These are phyloP conservation scores for Conger conger DNA, from an alignment of 2,113 vertebrate genomes.

Conservation along the genomic window DNA sequence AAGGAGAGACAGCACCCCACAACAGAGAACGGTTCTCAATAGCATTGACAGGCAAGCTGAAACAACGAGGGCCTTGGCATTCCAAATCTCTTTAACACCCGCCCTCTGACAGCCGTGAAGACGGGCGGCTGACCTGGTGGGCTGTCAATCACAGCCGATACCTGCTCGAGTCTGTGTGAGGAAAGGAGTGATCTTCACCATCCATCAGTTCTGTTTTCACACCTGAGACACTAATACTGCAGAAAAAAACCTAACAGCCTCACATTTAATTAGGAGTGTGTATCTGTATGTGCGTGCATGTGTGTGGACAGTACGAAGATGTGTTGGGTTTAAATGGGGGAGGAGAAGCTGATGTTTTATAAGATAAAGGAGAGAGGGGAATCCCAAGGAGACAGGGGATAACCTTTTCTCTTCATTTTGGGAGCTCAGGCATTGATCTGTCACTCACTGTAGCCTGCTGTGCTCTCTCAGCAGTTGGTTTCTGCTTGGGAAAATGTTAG, in stretches of 20 bases:
- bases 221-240: constrained; percentile 67
- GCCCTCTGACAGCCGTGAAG: constrained; percentile 69
- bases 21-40: constrained; percentile 70
- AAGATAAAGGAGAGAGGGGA: constrained; percentile 64
- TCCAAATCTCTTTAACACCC: constrained; percentile 76
- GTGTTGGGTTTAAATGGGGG: constrained; percentile 71
- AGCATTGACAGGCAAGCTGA: constrained; percentile 73
- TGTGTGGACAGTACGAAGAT: neutral
- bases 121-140: constrained; percentile 72
- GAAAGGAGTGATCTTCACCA: constrained; percentile 3
- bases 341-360: constrained; percentile 46
- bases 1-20: constrained; percentile 46
- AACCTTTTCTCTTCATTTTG: constrained; percentile 96
- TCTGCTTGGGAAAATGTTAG: constrained; percentile 80
- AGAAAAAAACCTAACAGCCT: constrained; percentile 61
- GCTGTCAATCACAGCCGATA: constrained; percentile 72
- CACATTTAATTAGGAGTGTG: constrained; percentile 69
- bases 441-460: constrained; percentile 83
- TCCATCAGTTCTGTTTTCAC: constrained; percentile 77
- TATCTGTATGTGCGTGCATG: neutral
- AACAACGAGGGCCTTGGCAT: constrained; percentile 69
- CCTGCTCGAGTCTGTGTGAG: constrained; percentile 67
- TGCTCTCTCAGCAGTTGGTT: constrained; percentile 84
- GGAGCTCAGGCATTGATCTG: constrained; percentile 91
- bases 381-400: constrained; percentile 86